A percentile compares a stretch with the other conserved stretches of the same genome.
phyloP scores from a whole-genome alignment of 1,140 invertebrate species.

The Bicyclus anynana region DNA sequence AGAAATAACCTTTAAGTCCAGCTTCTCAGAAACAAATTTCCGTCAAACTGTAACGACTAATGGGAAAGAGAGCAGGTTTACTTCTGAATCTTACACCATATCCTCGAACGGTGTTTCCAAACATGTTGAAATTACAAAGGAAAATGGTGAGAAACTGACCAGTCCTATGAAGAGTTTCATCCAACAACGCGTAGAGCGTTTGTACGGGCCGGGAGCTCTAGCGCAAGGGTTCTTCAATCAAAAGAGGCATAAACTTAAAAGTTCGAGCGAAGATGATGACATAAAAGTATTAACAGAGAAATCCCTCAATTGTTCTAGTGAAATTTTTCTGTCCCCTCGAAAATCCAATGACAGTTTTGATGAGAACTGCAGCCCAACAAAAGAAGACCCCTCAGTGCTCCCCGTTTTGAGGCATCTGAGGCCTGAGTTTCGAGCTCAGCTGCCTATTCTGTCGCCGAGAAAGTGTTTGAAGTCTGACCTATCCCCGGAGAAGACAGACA shows the following conservation, averaged over 20 bases:
- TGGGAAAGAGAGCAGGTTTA: conserved; percentile 53
- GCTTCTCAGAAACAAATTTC: conserved; percentile 74
- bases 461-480: conserved; percentile 59
- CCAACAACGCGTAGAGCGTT: conserved; percentile 89
- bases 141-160: conserved; percentile 67
- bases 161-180: conserved; percentile 88
- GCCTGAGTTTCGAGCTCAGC: conserved; percentile 90
- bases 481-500: conserved; percentile 53
- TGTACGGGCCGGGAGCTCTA: conserved; percentile 90
- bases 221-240: conserved; percentile 89
- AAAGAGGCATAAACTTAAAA: conserved; percentile 72
- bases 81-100: conserved; percentile 69
- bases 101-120: conserved; percentile 66
- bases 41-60: conserved; percentile 58
- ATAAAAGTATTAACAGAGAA: conserved; percentile 61
- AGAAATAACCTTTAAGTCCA: conserved; percentile 66
- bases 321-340: conserved; percentile 41
- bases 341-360: conserved; percentile 52
- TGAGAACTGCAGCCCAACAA: conserved; percentile 56
- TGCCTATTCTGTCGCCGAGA: conserved; percentile 83
- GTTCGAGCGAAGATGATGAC: conserved; percentile 61
- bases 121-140: conserved; percentile 66
- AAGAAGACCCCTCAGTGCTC: conserved; percentile 67
- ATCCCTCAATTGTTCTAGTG: conserved; percentile 57
- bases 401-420: conserved; percentile 88